Base-by-base conservation (phyloP, 2,113 vertebrate genomes). In the Barnardius zonarius region DNA sequence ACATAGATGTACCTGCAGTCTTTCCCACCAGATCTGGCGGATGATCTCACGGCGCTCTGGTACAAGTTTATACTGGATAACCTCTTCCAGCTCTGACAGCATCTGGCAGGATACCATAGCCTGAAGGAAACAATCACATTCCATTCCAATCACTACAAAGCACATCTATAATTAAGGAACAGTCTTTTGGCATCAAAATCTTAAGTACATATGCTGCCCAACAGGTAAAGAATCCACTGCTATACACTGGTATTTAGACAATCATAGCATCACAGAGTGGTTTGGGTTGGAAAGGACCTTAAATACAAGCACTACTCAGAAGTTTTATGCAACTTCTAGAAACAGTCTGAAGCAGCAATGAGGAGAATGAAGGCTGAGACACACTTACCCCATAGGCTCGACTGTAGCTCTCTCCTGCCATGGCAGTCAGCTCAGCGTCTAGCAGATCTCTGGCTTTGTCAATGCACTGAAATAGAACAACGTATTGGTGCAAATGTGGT, bases 101-200 rank as follows among this genome's bases (percentile, higher is more conserved):
- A 99, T 99, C 97, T 99, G 99, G 97, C 99, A 99, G 79, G 99
- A 99, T 23, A 99, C 99, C 99, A 99, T 99, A 79, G 99, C 99
- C 99, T 99, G 86, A 66, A 68, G 87, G 94, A 62, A 96, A 96
- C 83, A 97, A 97, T 68, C 97, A 97, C 96, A 98, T 97, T 97
- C 96, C 97, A 97, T 93, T 78, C 80, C 93, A 95, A 96, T 91
- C 95, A 97, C 91, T 61, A 83, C 84, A 80, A 3, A 69, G 74
- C 69, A 27, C 64, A 74, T 80, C 79, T 67, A 6, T 75, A 76
- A 94, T 77, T 80, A 78, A 93, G 63, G 74, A 77, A 27, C 78
- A 81, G 54, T 3, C 28, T 61, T 94, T 88, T 89, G 63, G 90
- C 92, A 94, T 82, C 44, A 63, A 87, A 75, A 78, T 28, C 16